phyloP scores from a whole-genome alignment of 2,113 vertebrate species.

The Oxygymnocypris stewartii region DNA sequence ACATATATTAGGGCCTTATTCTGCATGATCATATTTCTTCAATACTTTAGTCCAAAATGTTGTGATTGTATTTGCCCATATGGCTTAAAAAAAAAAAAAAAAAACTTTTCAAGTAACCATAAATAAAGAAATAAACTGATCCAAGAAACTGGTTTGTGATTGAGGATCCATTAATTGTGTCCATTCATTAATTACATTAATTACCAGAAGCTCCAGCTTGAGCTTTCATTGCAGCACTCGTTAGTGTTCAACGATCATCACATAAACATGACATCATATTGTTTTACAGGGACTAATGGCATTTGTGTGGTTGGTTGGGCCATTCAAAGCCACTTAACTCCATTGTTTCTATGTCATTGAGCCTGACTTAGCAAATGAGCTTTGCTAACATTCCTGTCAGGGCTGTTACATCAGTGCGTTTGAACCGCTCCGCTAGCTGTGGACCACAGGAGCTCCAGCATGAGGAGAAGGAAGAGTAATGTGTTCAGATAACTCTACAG shows the following conservation, averaged over 20 bases:
- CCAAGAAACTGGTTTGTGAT: too few relatives aligned
- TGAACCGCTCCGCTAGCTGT: not conserved
- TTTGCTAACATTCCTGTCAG: constrained; percentile 42
- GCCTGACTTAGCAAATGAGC: constrained; percentile 51
- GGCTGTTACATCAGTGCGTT: constrained; percentile 44
- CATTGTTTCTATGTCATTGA: constrained; percentile 51
- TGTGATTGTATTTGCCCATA: too few relatives aligned
- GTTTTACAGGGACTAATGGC: not conserved
- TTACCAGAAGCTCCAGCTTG: not conserved
- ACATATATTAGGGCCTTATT: too few relatives aligned
- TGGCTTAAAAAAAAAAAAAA: not conserved
- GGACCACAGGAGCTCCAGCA: constrained; percentile 3
- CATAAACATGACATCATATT: not conserved
- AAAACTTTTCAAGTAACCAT: not conserved
- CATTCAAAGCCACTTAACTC: constrained; percentile 41
- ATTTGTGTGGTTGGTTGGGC: constrained; percentile 1
- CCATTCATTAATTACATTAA: not conserved
- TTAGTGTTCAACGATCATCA: not conserved
- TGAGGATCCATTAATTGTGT: not conserved
- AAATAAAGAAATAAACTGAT: not conserved
- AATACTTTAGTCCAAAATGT: too few relatives aligned
- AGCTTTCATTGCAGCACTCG: not conserved
- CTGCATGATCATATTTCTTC: too few relatives aligned
- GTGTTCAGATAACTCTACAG: not conserved
- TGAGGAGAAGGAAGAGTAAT: not conserved